Conservation (phyloP, 1,140 invertebrate species). For the Drosophila suzukii region DNA sequence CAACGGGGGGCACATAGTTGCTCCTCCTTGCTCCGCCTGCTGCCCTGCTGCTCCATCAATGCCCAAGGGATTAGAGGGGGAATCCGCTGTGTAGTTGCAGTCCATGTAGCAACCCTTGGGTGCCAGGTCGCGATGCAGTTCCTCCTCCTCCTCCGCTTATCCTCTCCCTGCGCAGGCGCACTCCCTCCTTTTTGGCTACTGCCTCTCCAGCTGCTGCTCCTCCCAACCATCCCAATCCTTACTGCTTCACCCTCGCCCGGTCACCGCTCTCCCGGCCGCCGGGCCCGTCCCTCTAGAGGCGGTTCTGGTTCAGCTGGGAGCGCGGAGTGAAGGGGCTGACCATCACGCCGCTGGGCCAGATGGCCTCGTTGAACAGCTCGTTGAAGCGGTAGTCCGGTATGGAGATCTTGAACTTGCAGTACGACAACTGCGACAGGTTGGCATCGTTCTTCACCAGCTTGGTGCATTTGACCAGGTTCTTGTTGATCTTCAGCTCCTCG, state of each 20-base stretch:
- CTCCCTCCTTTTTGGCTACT: background rate
- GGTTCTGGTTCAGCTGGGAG: slow-evolving; percentile 82
- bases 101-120: slow-evolving; percentile 63
- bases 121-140: slow-evolving; percentile 31
- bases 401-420: slow-evolving; percentile 83
- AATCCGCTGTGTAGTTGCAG: slow-evolving; percentile 21
- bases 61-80: slow-evolving; percentile 9
- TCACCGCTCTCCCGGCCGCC: slow-evolving; percentile 46
- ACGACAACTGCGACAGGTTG: slow-evolving; percentile 79
- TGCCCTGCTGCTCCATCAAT: background rate
- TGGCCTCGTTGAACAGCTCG: slow-evolving; percentile 83
- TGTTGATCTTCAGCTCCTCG: slow-evolving; percentile 81
- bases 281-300: slow-evolving; percentile 66
- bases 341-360: slow-evolving; percentile 84
- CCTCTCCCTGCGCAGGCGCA: slow-evolving; percentile 23
- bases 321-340: slow-evolving; percentile 81
- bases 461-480: slow-evolving; percentile 81
- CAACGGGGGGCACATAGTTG: slow-evolving; percentile 42
- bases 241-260: slow-evolving; percentile 54
- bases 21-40: slow-evolving; percentile 5
- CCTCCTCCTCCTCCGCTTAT: slow-evolving; percentile 9
- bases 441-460: slow-evolving; percentile 83
- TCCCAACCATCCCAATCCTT: background rate
- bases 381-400: slow-evolving; percentile 84
- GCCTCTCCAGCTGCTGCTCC: slow-evolving; percentile 14